Conservation (phyloP, 2,888 invertebrate species). For the Trichopoda pennipes region DNA sequence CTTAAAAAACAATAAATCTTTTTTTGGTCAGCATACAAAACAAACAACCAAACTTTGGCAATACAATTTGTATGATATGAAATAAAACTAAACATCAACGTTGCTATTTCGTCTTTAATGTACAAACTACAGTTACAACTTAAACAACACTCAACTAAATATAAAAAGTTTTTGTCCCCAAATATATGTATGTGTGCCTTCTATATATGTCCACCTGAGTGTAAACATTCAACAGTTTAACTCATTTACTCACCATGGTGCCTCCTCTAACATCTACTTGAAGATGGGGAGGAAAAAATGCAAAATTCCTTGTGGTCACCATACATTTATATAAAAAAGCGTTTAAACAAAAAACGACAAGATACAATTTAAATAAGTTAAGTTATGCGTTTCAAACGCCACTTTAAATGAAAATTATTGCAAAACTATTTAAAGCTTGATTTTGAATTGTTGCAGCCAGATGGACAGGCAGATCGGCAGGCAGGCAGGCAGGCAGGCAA, state of each 20-base stretch:
- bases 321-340: not conserved
- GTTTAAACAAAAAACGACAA: slow-evolving; percentile 3
- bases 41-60: slow-evolving; percentile 29
- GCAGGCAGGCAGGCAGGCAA: not conserved
- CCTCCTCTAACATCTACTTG: slow-evolving; percentile 37
- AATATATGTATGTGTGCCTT: slow-evolving; percentile 13
- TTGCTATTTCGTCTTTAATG: slow-evolving; percentile 29
- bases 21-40: not conserved
- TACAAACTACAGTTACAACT: slow-evolving; percentile 45
- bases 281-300: slow-evolving; percentile 18
- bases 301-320: slow-evolving; percentile 54
- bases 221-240: slow-evolving; percentile 64
- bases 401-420: slow-evolving; percentile 62
- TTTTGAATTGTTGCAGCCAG: slow-evolving; percentile 46
- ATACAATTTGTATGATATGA: slow-evolving; percentile 15
- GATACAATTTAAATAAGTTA: slow-evolving; percentile 55
- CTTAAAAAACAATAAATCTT: slow-evolving; percentile 64
- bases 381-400: slow-evolving; percentile 68
- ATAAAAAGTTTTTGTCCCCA: slow-evolving; percentile 56
- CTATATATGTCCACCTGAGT: slow-evolving; percentile 10
- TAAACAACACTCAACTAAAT: slow-evolving; percentile 48
- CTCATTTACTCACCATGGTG: slow-evolving; percentile 65
- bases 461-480: not conserved
- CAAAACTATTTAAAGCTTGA: slow-evolving; percentile 46
- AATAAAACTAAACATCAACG: slow-evolving; percentile 22